Evolutionary conservation across 2,888 invertebrate species (phyloP).

Genomic region (Scelioninae gen. 1): DNA sequence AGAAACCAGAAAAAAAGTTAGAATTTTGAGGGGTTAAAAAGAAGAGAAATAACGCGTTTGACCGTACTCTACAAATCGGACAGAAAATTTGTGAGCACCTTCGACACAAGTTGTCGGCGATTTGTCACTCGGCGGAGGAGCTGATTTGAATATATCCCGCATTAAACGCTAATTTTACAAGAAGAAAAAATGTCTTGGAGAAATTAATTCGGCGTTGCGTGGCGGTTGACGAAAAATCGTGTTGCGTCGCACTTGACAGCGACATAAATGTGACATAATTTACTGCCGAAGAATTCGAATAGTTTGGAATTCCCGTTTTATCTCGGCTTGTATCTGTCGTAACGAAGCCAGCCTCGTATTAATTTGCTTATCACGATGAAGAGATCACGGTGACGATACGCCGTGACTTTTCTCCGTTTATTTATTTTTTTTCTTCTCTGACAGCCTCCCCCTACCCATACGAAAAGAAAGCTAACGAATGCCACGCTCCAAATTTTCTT

Average conservation of each 20-base stretch:
- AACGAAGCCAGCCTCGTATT: conserved; percentile 68
- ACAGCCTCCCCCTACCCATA: too few species aligned
- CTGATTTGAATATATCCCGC: conserved; percentile 54
- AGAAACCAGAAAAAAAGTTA: conserved; percentile 7
- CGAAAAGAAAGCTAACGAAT: too few species aligned
- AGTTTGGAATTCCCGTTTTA: conserved; percentile 65
- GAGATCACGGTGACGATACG: conserved; percentile 61
- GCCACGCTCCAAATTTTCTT: too few species aligned
- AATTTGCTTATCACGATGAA: conserved; percentile 71
- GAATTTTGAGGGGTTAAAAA: too few species aligned
- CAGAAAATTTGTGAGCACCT: conserved; percentile 46
- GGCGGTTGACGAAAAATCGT: conserved; percentile 62
- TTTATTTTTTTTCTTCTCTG: conserved; percentile 46
- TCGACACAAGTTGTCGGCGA: conserved; percentile 24
- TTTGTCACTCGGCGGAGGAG: conserved; percentile 26
- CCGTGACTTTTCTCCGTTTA: conserved; percentile 47
- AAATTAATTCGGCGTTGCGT: conserved; percentile 52
- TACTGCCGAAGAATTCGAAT: conserved; percentile 63
- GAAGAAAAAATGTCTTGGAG: conserved; percentile 54
- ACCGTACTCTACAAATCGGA: conserved; percentile 25
- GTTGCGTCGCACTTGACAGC: conserved; percentile 56
- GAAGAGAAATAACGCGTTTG: not conserved
- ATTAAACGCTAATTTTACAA: conserved; percentile 62
- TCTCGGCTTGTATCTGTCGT: conserved; percentile 68
- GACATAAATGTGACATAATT: conserved; percentile 68